Evolutionary conservation across 2,888 invertebrate species (phyloP), one percentile per base, ranked within the genome.

Genomic region (Keiferia lycopersicella): DNA sequence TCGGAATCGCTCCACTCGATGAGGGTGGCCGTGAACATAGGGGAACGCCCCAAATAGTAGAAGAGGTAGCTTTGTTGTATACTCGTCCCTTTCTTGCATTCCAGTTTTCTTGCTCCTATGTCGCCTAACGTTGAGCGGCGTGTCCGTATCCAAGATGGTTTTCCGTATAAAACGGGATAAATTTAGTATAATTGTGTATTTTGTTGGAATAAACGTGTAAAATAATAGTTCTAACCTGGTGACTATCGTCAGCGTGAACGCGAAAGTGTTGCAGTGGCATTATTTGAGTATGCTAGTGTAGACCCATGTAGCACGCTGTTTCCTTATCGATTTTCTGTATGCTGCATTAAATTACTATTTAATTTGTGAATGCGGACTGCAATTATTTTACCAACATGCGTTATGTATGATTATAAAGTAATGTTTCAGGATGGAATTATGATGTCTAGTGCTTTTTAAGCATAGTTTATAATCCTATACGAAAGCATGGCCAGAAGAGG

Each of bases 311-410:
- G 81, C 85, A 84, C 84, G 85, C 82, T 80, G 87, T 86, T 86
- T 85, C 84, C 85, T 87, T 91, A 91, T 91, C 88, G 91, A 91
- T 91, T 91, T 90, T 91, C 88, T 85, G 84, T 82, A 84, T 87
- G 86, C 91, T 87, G 91, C 88, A 90, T 88, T 87, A 87, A 86
- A 86, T 84, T 83, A 85, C 83, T 81, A 81, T 83, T 84, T 79
- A 82, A 84, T 85, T 82, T 79, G 86, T 86, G 87, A 84, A 82
- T 86, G 83, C 82, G 86, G 84, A 79, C 77, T 81, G 82, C 82
- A 83, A 83, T 82, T 77, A 80, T 78, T 79, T 75, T 74, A 79
- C 72, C 78, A 81, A 76, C 73, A 85, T 86, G 84, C 72, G 73
- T 79, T 4, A n/a, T 45, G 45, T 34, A 34, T 10, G 34, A 34